Percentiles rank a stretch among this genome's conserved stretches.
phyloP scores from a whole-genome alignment of 1,140 invertebrate species.

The Meloidogyne exigua region DNA sequence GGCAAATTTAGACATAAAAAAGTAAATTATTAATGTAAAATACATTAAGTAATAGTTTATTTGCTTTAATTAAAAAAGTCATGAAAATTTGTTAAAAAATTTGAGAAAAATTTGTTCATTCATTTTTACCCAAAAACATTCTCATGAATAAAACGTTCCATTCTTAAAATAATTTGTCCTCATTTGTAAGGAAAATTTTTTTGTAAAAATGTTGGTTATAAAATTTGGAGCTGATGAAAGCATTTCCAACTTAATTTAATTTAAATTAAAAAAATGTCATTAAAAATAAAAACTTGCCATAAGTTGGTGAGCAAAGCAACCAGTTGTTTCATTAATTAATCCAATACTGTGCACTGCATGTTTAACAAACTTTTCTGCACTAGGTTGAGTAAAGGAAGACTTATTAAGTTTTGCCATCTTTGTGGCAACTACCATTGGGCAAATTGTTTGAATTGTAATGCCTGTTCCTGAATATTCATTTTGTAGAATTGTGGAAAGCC shows the following conservation, averaged over 20 bases:
- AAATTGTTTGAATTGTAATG: conserved; percentile 44
- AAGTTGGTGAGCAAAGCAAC: conserved; percentile 25
- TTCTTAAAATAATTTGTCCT: not conserved
- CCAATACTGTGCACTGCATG: conserved; percentile 27
- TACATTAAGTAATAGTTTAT: too few species aligned
- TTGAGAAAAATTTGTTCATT: too few species aligned
- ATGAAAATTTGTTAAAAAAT: too few species aligned
- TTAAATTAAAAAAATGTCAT: not conserved
- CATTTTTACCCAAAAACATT: too few species aligned
- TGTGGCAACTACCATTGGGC: conserved; percentile 49
- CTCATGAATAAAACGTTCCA: not conserved
- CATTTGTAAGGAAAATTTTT: not conserved
- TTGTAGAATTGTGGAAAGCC: conserved; percentile 27
- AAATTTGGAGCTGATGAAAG: not conserved
- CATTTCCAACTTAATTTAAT: not conserved
- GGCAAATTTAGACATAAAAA: too few species aligned
- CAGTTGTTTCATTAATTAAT: conserved; percentile 12
- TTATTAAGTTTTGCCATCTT: conserved; percentile 42
- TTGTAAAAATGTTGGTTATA: not conserved
- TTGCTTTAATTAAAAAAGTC: too few species aligned
- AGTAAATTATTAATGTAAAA: too few species aligned
- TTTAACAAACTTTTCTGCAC: not conserved
- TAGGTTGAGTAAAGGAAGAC: conserved; percentile 54
- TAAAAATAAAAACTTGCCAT: not conserved
- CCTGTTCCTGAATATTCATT: conserved; percentile 35